A percentile compares a stretch with the other conserved stretches of the same genome.
Conservation (phyloP, 1,140 invertebrate species). For the Scaptomyza graminum region DNA sequence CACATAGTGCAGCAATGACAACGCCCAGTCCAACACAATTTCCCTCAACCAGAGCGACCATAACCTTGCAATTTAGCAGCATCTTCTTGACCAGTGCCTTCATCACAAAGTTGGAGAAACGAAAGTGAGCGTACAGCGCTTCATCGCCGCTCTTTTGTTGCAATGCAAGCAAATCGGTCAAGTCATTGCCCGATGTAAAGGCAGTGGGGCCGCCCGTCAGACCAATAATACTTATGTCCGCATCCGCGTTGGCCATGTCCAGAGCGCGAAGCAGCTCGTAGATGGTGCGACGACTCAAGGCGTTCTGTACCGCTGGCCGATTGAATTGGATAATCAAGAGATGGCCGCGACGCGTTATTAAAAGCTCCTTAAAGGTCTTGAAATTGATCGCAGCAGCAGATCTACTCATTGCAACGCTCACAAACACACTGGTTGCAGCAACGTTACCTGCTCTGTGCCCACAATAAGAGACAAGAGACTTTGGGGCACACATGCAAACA, state of each 20-base stretch:
- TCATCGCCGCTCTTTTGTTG: constrained; percentile 24
- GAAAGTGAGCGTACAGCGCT: constrained; percentile 52
- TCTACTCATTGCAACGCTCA: constrained; percentile 31
- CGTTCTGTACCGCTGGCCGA: constrained; percentile 91
- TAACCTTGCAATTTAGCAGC: constrained; percentile 94
- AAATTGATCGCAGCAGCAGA: constrained; percentile 26
- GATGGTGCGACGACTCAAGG: constrained; percentile 85
- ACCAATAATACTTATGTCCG: constrained; percentile 51
- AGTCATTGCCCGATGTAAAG: constrained; percentile 95
- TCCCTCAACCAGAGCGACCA: constrained; percentile 96
- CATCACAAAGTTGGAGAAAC: constrained; percentile 71
- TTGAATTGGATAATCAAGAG: constrained; percentile 88
- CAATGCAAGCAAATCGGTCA: constrained; percentile 81
- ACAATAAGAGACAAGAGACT: not conserved
- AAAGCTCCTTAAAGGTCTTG: constrained; percentile 58
- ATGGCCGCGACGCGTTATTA: constrained; percentile 37
- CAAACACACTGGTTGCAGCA: constrained; percentile 16
- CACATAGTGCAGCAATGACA: constrained; percentile 93
- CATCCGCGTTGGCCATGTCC: constrained; percentile 51
- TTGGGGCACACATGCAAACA: not conserved
- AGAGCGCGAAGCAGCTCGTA: constrained; percentile 65
- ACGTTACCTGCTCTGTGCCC: not conserved
- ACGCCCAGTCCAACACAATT: constrained; percentile 96
- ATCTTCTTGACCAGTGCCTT: constrained; percentile 90
- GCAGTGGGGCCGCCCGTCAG: constrained; percentile 87